Percentiles rank a stretch among this genome's conserved stretches.
Evolutionary conservation across 2,113 vertebrate genomes (phyloP).

Genomic region (Taxidea taxus): DNA sequence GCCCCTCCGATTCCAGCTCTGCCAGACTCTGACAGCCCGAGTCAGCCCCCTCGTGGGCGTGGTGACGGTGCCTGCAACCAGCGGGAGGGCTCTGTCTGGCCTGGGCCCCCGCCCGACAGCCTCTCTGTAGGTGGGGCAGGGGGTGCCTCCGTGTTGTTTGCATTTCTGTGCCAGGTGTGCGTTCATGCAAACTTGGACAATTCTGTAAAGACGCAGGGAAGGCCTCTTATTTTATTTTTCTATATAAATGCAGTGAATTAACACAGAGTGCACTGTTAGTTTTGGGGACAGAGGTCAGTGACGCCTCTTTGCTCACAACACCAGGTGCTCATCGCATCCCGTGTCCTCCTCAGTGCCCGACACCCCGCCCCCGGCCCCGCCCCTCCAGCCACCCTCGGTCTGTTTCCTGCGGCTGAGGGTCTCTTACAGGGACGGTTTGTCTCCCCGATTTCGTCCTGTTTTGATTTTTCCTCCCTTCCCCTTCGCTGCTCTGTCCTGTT

Average conservation of each 20-base stretch:
- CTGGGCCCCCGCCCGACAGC: neutral
- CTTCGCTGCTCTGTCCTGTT: neutral
- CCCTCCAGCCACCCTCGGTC: neutral
- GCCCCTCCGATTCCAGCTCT: neutral
- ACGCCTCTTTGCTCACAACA: fast-evolving
- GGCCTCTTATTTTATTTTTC: neutral
- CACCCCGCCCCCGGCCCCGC: no score
- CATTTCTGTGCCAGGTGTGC: neutral
- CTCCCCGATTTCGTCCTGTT: neutral
- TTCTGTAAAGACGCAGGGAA: neutral
- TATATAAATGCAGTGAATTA: no score
- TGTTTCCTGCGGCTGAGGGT: neutral
- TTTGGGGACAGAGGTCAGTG: no score
- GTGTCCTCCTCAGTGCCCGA: no score
- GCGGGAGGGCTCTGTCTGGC: neutral
- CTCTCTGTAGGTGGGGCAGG: neutral
- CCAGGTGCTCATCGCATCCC: no score
- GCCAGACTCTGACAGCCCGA: neutral
- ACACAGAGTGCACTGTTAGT: no score
- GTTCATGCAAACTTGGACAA: neutral
- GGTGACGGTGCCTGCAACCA: neutral
- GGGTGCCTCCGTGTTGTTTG: neutral
- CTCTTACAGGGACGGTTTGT: neutral
- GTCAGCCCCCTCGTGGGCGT: neutral
- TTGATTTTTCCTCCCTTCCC: neutral